A percentile compares a stretch with the other conserved stretches of the same genome.
phyloP scores from a whole-genome alignment of 2,113 vertebrate species.

The Corvus hawaiiensis region DNA sequence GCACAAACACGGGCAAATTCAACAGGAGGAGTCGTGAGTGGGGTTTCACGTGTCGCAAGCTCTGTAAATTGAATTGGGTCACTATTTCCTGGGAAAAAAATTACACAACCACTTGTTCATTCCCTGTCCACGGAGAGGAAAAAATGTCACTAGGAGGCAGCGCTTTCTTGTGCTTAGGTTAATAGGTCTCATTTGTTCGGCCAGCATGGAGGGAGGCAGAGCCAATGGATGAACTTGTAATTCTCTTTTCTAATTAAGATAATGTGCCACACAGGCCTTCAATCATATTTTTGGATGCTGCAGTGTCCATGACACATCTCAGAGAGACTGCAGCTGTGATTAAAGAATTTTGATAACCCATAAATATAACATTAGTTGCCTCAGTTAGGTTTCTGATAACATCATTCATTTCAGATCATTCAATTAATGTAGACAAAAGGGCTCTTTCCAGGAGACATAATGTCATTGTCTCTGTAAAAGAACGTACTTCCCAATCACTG shows the following conservation, averaged over 20 bases:
- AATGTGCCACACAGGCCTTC: neutral
- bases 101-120: neutral
- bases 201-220: neutral
- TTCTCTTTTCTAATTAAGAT: slow-evolving; percentile 41
- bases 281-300: slow-evolving; percentile 22
- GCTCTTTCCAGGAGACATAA: slow-evolving; percentile 57
- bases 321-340: neutral
- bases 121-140: neutral
- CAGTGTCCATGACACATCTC: neutral
- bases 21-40: neutral
- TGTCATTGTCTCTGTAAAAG: slow-evolving; percentile 64
- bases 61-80: neutral
- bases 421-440: slow-evolving; percentile 63
- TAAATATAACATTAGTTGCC: slow-evolving; percentile 56
- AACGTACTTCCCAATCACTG: slow-evolving; percentile 68
- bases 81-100: neutral
- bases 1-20: neutral
- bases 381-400: slow-evolving; percentile 54
- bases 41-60: accelerated
- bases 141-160: neutral
- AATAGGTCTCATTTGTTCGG: slow-evolving; percentile 29
- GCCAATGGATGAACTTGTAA: slow-evolving; percentile 3
- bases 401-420: slow-evolving; percentile 66
- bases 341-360: slow-evolving; percentile 60
- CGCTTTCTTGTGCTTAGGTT: neutral